Conservation (phyloP, 2,797 vertebrate genomes). For the Oreochromis mossambicus region DNA sequence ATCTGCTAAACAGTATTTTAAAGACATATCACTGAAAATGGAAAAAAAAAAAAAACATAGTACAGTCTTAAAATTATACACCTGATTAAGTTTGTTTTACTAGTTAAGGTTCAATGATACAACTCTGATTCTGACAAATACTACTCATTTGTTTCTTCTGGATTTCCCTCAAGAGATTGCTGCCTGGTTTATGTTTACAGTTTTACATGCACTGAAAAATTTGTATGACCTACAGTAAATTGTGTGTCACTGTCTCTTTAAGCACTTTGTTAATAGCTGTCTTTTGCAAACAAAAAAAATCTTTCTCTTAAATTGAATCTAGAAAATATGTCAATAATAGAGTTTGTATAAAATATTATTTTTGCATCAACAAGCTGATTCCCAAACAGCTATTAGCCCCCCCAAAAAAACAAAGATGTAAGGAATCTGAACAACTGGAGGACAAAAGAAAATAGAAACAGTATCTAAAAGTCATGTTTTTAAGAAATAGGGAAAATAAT, state of each 20-base stretch:
- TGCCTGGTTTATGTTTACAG: background rate
- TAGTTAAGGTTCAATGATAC: background rate
- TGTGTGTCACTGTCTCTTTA: background rate
- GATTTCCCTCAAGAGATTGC: too few species aligned
- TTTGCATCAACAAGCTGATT: background rate
- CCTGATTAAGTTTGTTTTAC: background rate
- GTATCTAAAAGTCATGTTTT: background rate
- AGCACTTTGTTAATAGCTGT: background rate
- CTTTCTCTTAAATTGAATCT: background rate
- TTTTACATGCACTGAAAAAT: background rate
- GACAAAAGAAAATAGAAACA: background rate
- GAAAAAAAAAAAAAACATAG: background rate
- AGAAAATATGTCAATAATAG: background rate
- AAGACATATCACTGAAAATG: background rate
- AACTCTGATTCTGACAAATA: background rate
- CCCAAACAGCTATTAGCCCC: background rate
- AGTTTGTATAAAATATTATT: background rate
- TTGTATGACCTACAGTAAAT: too few species aligned
- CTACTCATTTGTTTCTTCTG: too few species aligned
- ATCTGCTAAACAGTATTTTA: background rate
- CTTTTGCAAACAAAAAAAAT: accelerated
- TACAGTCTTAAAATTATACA: background rate
- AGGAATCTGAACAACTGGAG: background rate
- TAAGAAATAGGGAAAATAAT: background rate
- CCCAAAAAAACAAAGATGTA: background rate